A percentile compares a stretch with the other conserved stretches of the same genome.
These are phyloP conservation scores for Chaetoderma sp. DNA, from an alignment of 2,888 invertebrate species.

Conservation along the genomic window DNA sequence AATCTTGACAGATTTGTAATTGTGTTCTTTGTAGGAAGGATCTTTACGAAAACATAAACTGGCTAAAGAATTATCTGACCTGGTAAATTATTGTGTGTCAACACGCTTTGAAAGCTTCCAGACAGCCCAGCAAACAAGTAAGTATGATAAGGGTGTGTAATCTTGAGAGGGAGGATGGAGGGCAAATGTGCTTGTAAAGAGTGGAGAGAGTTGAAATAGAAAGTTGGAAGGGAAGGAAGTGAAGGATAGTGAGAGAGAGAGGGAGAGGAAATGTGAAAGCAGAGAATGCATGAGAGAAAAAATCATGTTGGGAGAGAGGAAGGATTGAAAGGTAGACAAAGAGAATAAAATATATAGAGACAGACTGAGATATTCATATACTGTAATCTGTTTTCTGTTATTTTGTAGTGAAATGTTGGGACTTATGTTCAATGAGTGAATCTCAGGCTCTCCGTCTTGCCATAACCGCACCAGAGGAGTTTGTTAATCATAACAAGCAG, in stretches of 20 bases:
- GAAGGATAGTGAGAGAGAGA: no score
- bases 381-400: not conserved
- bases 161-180: no score
- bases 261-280: no score
- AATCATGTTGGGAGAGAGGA: no score
- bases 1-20: no score
- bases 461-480: constrained; percentile 68
- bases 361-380: not conserved
- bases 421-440: constrained; percentile 73
- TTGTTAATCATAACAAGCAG: constrained; percentile 72
- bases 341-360: no score
- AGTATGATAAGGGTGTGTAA: constrained; percentile 41
- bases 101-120: constrained; percentile 70
- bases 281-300: no score
- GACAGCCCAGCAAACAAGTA: constrained; percentile 62
- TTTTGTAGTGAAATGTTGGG: constrained; percentile 67
- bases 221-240: no score
- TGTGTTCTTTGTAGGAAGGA: constrained; percentile 52
- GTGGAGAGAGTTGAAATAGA: not conserved
- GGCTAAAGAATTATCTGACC: constrained; percentile 71
- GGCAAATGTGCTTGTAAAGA: not conserved
- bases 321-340: no score
- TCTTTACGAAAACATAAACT: constrained; percentile 66
- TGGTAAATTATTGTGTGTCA: constrained; percentile 69
- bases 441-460: constrained; percentile 71